phyloP scores from a whole-genome alignment of 2,797 vertebrate species.

The Premnoplex brunnescens region DNA sequence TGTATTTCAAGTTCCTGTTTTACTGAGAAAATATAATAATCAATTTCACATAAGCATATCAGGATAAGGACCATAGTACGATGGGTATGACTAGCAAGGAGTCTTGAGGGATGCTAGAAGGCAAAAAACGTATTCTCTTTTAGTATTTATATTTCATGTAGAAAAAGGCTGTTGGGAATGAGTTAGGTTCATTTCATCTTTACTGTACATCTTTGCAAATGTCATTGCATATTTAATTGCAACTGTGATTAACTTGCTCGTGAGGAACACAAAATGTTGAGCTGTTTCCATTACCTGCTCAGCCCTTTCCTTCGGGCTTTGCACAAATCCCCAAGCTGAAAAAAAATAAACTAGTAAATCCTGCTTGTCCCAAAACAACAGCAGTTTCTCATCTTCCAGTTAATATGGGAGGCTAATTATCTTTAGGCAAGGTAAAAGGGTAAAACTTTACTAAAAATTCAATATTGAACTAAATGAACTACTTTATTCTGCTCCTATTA shows the following conservation, averaged over 20 bases:
- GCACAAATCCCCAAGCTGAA: neutral
- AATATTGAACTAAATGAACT: neutral
- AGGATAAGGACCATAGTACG: neutral
- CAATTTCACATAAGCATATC: neutral
- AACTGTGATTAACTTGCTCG: conserved; percentile 34
- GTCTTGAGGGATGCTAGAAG: conserved; percentile 26
- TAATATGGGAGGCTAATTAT: neutral
- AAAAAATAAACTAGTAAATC: neutral
- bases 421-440: neutral
- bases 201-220: conserved; percentile 6
- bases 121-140: conserved; percentile 27
- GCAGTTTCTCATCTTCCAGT: neutral
- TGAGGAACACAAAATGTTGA: neutral
- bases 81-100: neutral
- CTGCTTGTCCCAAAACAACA: neutral
- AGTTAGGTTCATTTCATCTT: neutral
- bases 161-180: neutral
- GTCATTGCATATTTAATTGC: conserved; percentile 5
- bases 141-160: neutral
- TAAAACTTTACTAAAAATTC: neutral
- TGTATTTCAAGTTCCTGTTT: neutral
- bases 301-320: neutral
- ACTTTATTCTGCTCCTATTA: neutral
- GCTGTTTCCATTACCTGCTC: neutral
- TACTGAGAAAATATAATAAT: neutral